These are phyloP conservation scores for Syngnathus scovelli DNA, from an alignment of 2,113 vertebrate species.

Conservation along the genomic window DNA sequence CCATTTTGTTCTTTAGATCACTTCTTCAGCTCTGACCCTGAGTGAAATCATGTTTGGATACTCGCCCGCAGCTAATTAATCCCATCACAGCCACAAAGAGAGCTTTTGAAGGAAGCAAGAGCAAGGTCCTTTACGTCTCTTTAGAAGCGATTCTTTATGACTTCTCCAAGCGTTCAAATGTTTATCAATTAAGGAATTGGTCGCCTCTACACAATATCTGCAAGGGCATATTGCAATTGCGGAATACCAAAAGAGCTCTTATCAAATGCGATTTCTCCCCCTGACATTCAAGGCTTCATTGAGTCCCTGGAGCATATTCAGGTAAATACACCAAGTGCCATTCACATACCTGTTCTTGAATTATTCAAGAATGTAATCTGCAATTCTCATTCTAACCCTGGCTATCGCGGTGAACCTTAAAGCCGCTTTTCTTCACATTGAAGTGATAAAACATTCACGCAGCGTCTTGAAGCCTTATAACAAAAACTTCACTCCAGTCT, in stretches of 20 bases:
- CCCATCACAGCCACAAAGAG: background rate
- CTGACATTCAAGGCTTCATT: conserved; percentile 14
- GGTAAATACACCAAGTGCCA: background rate
- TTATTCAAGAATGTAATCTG: background rate
- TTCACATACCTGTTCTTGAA: background rate
- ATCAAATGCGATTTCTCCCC: conserved; percentile 11
- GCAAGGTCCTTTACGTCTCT: background rate
- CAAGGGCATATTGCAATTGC: conserved; percentile 7
- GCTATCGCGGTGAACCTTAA: background rate
- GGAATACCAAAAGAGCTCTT: conserved; percentile 6
- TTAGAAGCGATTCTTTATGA: background rate
- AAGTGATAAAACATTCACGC: background rate
- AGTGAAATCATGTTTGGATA: background rate
- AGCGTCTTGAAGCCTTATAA: background rate
- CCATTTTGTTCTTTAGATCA: background rate
- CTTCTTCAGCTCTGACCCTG: background rate
- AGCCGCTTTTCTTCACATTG: background rate
- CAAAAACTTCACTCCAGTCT: background rate
- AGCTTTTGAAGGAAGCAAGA: conserved; percentile 6
- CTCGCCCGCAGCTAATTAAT: background rate
- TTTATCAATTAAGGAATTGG: conserved; percentile 17
- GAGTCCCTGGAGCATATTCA: conserved; percentile 5
- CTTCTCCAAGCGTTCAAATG: conserved; percentile 4
- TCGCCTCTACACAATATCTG: conserved; percentile 6
- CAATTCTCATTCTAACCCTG: conserved; percentile 14